phyloP scores from a whole-genome alignment of 2,888 invertebrate genomes.

The Eremobia ochroleuca region DNA sequence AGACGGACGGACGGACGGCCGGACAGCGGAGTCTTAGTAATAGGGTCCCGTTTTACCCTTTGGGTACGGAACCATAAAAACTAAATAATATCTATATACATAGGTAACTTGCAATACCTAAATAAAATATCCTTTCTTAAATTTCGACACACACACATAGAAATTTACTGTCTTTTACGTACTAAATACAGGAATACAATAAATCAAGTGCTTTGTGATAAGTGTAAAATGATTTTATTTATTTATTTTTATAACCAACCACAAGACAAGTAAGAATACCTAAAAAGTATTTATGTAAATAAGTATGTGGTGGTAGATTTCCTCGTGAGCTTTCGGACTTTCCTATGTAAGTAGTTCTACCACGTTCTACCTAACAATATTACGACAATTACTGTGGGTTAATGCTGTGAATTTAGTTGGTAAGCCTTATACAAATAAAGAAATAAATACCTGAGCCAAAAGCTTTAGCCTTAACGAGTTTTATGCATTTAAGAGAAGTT shows the following conservation, averaged over 20 bases:
- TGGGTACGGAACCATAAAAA: no score
- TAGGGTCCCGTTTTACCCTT: no score
- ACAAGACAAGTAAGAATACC: no score
- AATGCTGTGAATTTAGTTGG: not conserved
- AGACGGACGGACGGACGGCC: no score
- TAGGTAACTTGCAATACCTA: no score
- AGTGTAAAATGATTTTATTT: not conserved
- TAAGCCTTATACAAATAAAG: not conserved
- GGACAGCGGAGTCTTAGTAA: no score
- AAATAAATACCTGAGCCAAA: not conserved
- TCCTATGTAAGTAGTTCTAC: not conserved
- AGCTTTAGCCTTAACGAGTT: slow-evolving; percentile 17
- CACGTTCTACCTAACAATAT: not conserved
- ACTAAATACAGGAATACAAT: not conserved
- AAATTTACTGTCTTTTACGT: not conserved
- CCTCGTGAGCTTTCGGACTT: not conserved
- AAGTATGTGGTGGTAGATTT: not conserved
- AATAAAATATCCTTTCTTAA: not conserved
- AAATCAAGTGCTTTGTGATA: not conserved
- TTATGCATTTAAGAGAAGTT: slow-evolving; percentile 11
- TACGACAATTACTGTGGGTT: not conserved
- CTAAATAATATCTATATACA: no score
- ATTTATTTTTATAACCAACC: slow-evolving; percentile 5
- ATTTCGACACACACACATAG: not conserved
- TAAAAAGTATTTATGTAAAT: not conserved